Evolutionary conservation across 2,888 invertebrate species (phyloP), one percentile per base, ranked within the genome.

Genomic region (Dysmachus trigonus): DNA sequence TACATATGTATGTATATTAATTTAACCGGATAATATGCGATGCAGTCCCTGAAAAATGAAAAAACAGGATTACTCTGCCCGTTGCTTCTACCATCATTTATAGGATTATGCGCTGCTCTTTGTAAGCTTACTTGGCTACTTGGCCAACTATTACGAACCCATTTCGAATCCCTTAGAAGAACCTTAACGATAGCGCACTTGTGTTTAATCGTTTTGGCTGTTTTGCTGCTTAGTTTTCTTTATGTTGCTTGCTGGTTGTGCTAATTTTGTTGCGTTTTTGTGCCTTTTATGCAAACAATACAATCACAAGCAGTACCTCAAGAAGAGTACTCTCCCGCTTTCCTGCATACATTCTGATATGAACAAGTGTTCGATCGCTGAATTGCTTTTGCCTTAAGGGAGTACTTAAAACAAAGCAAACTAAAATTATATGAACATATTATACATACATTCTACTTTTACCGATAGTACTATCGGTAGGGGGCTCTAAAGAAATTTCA

Each of bases 131-230:
- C 85, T 81, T 81, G 85, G 81, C 85, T 62, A 81, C 82, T 71
- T 86, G 62, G 87, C 86, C 84, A 47, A 81, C 87, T 86, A 86
- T 87, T 86, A 87, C 71, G 79, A 87, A 53, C 82, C 82, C 53
- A 85, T 51, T 83, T 72, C 38, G 74, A 74, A 72, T 41, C 71
- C 22, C 27, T 84, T 71, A 77, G 77, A 38, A 72, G 77, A 83
- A 85, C 74, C 74, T 79, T 87, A 86, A 86, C 87, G 76, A 81
- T 82, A 71, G 86, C 81, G 85, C 86, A 86, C 84, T 87, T 87
- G 86, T 87, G 62, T 81, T 87, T 87, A 87, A 87, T 87, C 86
- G 87, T 84, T 87, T 85, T 72, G 85, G 79, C 81, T 87, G 79
- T 79, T 82, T 72, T 84, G 38, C 22, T 47, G 72, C 81, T 47